Percentiles rank a stretch among this genome's conserved stretches.
phyloP scores from a whole-genome alignment of 1,140 invertebrate species.

The Drosophila micromelanica region DNA sequence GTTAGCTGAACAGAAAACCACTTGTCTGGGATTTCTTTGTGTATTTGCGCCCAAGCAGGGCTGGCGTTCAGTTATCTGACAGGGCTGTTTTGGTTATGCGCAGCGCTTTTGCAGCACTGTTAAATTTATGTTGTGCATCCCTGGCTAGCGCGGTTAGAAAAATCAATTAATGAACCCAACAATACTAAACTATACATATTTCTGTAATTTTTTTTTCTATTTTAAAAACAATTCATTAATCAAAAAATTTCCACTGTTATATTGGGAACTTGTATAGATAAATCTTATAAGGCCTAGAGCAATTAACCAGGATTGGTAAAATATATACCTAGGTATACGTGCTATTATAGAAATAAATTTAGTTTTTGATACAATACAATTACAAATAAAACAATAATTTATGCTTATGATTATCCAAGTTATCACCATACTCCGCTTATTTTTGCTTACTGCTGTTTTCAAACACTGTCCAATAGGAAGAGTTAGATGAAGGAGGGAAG shows the following conservation, averaged over 20 bases:
- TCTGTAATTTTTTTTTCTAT: no score
- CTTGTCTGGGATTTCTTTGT: conserved; percentile 29
- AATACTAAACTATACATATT: no score
- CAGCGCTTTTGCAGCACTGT: conserved; percentile 2
- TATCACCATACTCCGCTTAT: conserved; percentile 3
- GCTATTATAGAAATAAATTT: no score
- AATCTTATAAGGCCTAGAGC: no score
- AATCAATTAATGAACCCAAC: background rate
- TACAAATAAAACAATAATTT: no score
- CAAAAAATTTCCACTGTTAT: no score
- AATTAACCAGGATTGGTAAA: no score
- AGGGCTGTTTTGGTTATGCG: conserved; percentile 6
- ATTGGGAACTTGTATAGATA: no score
- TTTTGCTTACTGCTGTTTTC: conserved; percentile 1
- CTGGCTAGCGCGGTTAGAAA: background rate
- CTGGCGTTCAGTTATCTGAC: background rate
- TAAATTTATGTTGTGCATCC: background rate
- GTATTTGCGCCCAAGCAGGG: conserved; percentile 41
- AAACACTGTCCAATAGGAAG: conserved; percentile 4
- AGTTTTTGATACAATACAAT: no score
- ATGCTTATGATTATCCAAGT: background rate
- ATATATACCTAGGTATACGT: no score
- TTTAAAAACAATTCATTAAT: no score
- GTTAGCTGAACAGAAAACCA: conserved; percentile 8
- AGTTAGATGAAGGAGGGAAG: background rate